A percentile compares a stretch with the other conserved stretches of the same genome.
Conservation (phyloP, 2,888 invertebrate species). For the Thecocarcelia acutangulata region DNA sequence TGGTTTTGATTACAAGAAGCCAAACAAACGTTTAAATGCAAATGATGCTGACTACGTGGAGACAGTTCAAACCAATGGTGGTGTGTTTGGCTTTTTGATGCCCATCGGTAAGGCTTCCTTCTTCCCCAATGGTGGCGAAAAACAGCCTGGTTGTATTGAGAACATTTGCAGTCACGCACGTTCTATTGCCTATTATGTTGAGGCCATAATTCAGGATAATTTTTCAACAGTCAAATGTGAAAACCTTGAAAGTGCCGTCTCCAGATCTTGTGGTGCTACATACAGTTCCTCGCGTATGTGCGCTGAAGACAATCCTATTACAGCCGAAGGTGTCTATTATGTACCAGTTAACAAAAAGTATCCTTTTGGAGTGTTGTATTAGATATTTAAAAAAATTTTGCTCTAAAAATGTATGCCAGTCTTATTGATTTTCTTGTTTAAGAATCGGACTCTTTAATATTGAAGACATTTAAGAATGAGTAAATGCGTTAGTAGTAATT, state of each 20-base stretch:
- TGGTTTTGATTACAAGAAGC: slow-evolving; percentile 73
- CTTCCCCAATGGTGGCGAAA: slow-evolving; percentile 83
- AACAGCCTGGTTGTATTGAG: slow-evolving; percentile 82
- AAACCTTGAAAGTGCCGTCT: slow-evolving; percentile 76
- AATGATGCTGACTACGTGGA: slow-evolving; percentile 79
- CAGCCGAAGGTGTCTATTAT: slow-evolving; percentile 76
- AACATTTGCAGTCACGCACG: slow-evolving; percentile 81
- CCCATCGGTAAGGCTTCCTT: slow-evolving; percentile 82
- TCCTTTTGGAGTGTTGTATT: slow-evolving; percentile 72
- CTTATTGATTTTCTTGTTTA: no score
- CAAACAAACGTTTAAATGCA: slow-evolving; percentile 72
- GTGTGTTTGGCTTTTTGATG: slow-evolving; percentile 75
- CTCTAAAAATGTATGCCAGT: no score
- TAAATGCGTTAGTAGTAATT: no score
- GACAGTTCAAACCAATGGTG: slow-evolving; percentile 78
- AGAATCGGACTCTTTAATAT: no score
- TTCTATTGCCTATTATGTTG: slow-evolving; percentile 81
- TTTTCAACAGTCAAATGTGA: slow-evolving; percentile 75
- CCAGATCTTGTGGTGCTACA: slow-evolving; percentile 72
- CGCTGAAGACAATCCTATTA: slow-evolving; percentile 73
- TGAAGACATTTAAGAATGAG: no score
- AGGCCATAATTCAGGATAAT: slow-evolving; percentile 77
- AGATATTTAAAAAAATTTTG: no score
- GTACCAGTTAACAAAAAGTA: slow-evolving; percentile 75
- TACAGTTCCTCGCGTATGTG: slow-evolving; percentile 76